Conservation (phyloP, 2,797 vertebrate genomes). For the Cossypha caffra region DNA sequence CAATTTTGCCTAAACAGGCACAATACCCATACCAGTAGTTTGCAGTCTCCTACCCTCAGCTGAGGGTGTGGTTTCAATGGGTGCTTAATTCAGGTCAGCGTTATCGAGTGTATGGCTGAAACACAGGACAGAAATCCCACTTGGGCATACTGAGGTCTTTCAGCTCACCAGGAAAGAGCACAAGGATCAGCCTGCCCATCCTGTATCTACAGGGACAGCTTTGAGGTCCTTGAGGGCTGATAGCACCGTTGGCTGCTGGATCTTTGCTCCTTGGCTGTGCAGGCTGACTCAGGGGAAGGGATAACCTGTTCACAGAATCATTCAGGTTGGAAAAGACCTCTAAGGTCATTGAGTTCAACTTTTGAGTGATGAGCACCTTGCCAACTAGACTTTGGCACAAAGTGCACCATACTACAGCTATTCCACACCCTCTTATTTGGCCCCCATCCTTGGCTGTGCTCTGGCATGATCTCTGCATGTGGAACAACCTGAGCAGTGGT, state of each 20-base stretch:
- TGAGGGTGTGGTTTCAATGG: neutral
- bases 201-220: neutral
- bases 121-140: neutral
- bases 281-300: neutral
- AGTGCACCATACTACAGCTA: neutral
- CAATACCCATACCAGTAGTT: neutral
- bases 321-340: neutral
- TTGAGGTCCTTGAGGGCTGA: neutral
- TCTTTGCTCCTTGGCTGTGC: neutral
- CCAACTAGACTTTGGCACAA: neutral
- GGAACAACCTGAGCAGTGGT: neutral
- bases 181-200: neutral
- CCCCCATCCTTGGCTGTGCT: neutral
- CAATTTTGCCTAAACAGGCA: neutral
- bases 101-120: neutral
- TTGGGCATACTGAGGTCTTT: neutral
- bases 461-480: neutral
- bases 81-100: neutral
- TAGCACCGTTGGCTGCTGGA: neutral
- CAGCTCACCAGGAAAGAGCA: neutral
- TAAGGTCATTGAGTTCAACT: accelerated
- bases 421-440: neutral
- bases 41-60: neutral
- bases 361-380: neutral
- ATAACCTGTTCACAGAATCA: neutral